A percentile compares a stretch with the other conserved stretches of the same genome.
phyloP scores from a whole-genome alignment of 1,140 invertebrate genomes.

The Adoxophyes honmai region DNA sequence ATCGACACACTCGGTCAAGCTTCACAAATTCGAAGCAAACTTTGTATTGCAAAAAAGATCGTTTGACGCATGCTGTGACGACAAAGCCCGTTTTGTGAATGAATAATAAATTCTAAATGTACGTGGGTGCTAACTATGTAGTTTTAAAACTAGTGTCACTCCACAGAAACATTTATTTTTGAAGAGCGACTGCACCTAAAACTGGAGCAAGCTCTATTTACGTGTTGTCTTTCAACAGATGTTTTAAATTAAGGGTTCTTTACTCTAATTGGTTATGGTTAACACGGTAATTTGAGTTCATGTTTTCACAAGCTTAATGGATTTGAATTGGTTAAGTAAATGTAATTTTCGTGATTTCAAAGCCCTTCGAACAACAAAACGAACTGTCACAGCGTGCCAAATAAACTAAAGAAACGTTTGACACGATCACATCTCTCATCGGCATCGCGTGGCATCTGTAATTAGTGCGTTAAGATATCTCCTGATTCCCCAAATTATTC shows the following conservation, averaged over 20 bases:
- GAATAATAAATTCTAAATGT: constrained; percentile 12
- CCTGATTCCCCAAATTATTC: constrained; percentile 34
- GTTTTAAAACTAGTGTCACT: neutral
- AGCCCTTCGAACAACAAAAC: too few relatives aligned
- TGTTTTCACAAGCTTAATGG: constrained; percentile 7
- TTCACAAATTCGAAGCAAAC: neutral
- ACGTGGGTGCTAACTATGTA: neutral
- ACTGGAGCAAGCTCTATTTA: constrained; percentile 3
- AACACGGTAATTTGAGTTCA: constrained; percentile 8
- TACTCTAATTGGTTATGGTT: constrained; percentile 5
- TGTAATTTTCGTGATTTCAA: too few relatives aligned
- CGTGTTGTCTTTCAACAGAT: constrained; percentile 1
- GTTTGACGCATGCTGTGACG: constrained; percentile 6
- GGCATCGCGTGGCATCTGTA: neutral
- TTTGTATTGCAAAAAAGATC: constrained; percentile 1
- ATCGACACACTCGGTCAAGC: neutral
- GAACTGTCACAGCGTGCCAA: neutral
- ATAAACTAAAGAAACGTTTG: neutral
- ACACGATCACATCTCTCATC: neutral
- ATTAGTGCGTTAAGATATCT: constrained; percentile 1
- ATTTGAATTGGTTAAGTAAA: neutral
- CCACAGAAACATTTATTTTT: neutral
- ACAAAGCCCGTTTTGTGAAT: neutral
- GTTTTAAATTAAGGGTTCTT: constrained; percentile 8
- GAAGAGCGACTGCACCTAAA: neutral